Base-by-base conservation (phyloP, 92 coral and sea anemone genomes). In the Palythoa caribaeorum region DNA sequence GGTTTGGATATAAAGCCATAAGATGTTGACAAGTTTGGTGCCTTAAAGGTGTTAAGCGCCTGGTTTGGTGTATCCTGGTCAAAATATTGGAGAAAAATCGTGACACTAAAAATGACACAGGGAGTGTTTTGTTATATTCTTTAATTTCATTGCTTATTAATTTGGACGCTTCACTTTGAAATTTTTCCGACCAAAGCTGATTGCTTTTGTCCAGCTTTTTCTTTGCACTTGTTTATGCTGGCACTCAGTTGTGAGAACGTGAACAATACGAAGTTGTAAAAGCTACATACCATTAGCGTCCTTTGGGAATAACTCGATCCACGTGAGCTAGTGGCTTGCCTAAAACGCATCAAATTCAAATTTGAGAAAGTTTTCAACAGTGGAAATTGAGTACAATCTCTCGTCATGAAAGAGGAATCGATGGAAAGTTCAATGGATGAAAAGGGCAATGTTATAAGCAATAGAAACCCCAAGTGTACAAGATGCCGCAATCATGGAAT, bases 401-500 rank as follows among this genome's bases (percentile, higher is more conserved):
- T 8, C 7, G 96, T 84, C 53, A 88, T 93, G 85, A 91, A 90
- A 48, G 98, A 93, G 21, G 96, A 95, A 80, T 68, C 92, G 35
- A 36, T 86, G 62, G 92, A 90, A 57, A 79, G 88, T 1, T 9
- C 87, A 21, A 68, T 92, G 51, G 94, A 90, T 36, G 88, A 90
- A 37, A 90, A 86, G 57, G 87, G 66, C 39, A 84, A 84, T 40
- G 77, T 88, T 9, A 74, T 79, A 28, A 87, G 94, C 39, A 94
- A 94, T 57, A 92, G 99, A 5, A 92, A 92, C 16, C 99, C 99
- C 1, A 96, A 96, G 63, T 96, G 99, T 19, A 94, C 98, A 20
- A 90, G 99, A 51, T 96, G 99, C 76, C 91, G 99, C 69, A 96
- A 96, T 86, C 99, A 96, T 50, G 98, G 98, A 7, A 91, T 96